Evolutionary conservation across 2,888 invertebrate species (phyloP).

Genomic region (Fragum fragum): DNA sequence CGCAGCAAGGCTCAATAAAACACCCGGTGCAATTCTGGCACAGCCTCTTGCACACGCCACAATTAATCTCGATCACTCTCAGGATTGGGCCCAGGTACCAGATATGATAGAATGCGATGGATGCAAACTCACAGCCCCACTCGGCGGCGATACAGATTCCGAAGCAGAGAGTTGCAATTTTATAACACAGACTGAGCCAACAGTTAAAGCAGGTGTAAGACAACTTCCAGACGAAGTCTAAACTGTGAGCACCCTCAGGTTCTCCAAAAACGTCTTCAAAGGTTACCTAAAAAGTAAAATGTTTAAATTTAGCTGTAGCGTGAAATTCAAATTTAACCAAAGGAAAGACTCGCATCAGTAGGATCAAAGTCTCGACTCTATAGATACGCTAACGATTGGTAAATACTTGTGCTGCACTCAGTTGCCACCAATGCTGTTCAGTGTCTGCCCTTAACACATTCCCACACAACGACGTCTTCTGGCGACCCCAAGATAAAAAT

Average conservation of each 20-base stretch:
- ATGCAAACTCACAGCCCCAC: conserved; percentile 85
- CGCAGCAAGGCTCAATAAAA: conserved; percentile 75
- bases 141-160: conserved; percentile 90
- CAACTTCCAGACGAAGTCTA: conserved; percentile 91
- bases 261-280: conserved; percentile 79
- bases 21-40: conserved; percentile 88
- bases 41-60: conserved; percentile 65
- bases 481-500: too few species aligned
- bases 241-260: conserved; percentile 73
- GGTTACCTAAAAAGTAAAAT: conserved; percentile 55
- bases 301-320: too few species aligned
- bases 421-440: too few species aligned
- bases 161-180: conserved; percentile 90
- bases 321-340: too few species aligned
- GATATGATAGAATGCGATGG: conserved; percentile 90
- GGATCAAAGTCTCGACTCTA: too few species aligned
- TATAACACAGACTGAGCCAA: conserved; percentile 91
- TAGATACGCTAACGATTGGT: too few species aligned
- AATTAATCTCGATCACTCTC: conserved; percentile 90
- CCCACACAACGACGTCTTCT: too few species aligned
- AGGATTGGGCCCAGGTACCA: conserved; percentile 92
- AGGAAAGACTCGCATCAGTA: too few species aligned
- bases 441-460: too few species aligned
- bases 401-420: too few species aligned
- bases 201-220: conserved; percentile 89